Percentiles rank a stretch among this genome's conserved stretches.
Conservation (phyloP, 2,797 vertebrate species). For the Garrulus glandarius region DNA sequence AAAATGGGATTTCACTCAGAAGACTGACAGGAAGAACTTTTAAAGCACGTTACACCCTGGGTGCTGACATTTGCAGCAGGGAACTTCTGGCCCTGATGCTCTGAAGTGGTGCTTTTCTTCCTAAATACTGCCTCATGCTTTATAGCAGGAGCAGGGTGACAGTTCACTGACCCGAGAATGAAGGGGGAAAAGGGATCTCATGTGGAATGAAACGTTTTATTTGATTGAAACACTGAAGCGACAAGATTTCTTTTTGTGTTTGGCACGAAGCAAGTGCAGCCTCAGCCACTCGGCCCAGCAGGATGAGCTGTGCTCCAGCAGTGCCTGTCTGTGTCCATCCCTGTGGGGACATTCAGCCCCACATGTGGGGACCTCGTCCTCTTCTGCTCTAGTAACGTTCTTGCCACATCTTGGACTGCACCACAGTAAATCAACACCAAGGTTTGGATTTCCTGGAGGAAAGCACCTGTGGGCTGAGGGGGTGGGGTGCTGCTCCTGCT, state of each 20-base stretch:
- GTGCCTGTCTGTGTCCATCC: fast-evolving
- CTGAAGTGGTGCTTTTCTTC: not conserved
- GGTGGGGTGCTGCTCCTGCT: not conserved
- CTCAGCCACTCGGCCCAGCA: fast-evolving
- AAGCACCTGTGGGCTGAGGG: fast-evolving
- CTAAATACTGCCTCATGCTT: not conserved
- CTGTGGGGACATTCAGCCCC: fast-evolving
- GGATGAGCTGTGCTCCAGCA: not conserved
- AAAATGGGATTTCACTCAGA: not conserved
- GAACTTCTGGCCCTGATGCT: not conserved
- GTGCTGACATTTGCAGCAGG: not conserved
- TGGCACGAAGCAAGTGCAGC: fast-evolving
- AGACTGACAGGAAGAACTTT: not conserved
- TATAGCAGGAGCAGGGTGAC: not conserved
- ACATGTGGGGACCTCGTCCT: fast-evolving
- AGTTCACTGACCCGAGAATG: not conserved
- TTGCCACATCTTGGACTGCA: fast-evolving
- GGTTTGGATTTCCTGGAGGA: not conserved
- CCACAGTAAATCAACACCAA: fast-evolving
- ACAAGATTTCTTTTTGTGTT: not conserved
- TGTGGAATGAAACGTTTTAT: not conserved
- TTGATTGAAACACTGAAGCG: not conserved
- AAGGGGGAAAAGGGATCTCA: not conserved
- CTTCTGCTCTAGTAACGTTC: fast-evolving
- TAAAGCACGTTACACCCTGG: not conserved